Conservation (phyloP, 2,888 invertebrate species). For the Anthophora plumipes region DNA sequence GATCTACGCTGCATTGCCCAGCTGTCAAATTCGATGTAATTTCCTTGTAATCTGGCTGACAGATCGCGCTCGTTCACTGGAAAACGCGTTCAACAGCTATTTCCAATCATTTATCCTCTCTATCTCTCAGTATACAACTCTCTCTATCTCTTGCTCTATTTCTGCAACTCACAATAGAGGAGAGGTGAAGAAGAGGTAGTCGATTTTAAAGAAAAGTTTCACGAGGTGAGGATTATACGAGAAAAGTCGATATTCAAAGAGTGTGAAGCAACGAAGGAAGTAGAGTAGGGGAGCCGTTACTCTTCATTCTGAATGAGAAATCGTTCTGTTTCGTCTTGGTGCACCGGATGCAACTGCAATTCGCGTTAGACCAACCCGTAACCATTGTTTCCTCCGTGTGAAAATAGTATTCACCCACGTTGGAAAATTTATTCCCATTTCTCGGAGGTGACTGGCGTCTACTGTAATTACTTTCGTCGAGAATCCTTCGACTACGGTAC, state of each 20-base stretch:
- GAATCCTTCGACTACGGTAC: no score
- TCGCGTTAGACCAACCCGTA: slow-evolving; percentile 40
- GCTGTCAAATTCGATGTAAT: slow-evolving; percentile 68
- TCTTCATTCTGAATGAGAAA: slow-evolving; percentile 65
- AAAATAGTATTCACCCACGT: slow-evolving; percentile 28
- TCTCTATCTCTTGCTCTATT: neutral
- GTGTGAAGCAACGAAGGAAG: slow-evolving; percentile 24
- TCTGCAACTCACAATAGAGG: neutral
- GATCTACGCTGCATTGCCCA: slow-evolving; percentile 41
- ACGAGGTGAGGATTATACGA: neutral
- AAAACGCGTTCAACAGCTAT: slow-evolving; percentile 27
- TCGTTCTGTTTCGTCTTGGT: slow-evolving; percentile 57
- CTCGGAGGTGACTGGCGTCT: neutral
- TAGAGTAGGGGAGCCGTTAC: slow-evolving; percentile 39
- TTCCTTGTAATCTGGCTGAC: slow-evolving; percentile 48
- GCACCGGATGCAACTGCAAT: slow-evolving; percentile 41
- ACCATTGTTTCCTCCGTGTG: slow-evolving; percentile 30
- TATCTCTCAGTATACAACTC: no score
- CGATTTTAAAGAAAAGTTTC: neutral
- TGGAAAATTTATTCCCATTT: slow-evolving; percentile 37
- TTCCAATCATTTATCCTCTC: slow-evolving; percentile 19
- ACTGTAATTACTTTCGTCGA: slow-evolving; percentile 6
- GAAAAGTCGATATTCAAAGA: slow-evolving; percentile 47
- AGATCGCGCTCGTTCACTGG: slow-evolving; percentile 3
- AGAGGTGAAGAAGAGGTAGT: neutral